Evolutionary conservation across 2,797 vertebrate genomes (phyloP), one percentile per base, ranked within the genome.

Genomic region (Monodelphis domestica): DNA sequence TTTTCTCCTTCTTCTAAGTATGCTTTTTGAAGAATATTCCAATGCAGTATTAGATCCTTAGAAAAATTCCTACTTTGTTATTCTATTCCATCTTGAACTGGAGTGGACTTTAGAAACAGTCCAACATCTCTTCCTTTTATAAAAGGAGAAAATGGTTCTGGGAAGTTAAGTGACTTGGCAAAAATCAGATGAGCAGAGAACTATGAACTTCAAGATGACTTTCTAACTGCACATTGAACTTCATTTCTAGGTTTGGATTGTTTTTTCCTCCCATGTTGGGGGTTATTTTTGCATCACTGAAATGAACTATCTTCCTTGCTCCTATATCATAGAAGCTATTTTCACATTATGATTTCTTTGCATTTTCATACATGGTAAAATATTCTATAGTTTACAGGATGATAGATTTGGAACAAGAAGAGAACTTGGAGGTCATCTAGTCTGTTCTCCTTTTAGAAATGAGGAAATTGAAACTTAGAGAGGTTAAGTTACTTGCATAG

Each of bases 311-410:
- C 95, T 97, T 91, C 95, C 94, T 96, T 95, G 90, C 95, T 95
- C 94, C 96, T 97, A 97, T 95, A 96, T 96, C 95, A 95, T 97
- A 91, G 96, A 97, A 97, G 97, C 96, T 97, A 97, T 97, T 97
- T 97, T 97, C 97, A 95, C 96, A 96, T 95, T 92, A 94, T 97
- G 97, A 97, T 97, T 97, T 97, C 97, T 97, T 97, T 97, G 97
- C 95, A 96, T 97, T 97, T 97, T 95, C 92, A 93, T 94, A 93
- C 94, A 96, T 45, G 70, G 70, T 78, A 78, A 78, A 24, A 78
- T 78, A 45, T 45, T 78, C 70, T 78, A 10, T 38, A 50, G 70
- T 84, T 84, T 50, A 26, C 38, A 84, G 21, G 24, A 26, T 50
- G 24, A 84, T 50, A 84, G 38, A 45, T 84, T 84, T 50, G 12